phyloP scores from a whole-genome alignment of 35 echinoderm and acorn worm genomes.

The Patiria miniata region DNA sequence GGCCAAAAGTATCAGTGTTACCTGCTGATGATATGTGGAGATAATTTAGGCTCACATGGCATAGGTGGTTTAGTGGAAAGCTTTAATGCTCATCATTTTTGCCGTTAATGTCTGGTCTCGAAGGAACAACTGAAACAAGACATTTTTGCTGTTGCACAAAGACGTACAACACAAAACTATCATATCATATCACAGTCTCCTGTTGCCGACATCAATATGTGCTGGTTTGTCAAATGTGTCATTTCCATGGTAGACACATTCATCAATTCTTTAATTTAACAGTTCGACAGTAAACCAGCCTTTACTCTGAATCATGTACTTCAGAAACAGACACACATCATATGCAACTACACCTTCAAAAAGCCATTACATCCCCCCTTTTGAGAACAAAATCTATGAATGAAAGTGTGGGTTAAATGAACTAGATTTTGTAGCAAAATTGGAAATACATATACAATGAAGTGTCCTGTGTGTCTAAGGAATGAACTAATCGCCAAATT shows the following conservation, averaged over 20 bases:
- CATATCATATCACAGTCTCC: background rate
- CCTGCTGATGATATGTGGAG: constrained; percentile 47
- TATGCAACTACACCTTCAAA: constrained; percentile 61
- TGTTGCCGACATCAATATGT: background rate
- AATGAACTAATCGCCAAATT: too few species aligned
- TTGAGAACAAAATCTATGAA: too few species aligned
- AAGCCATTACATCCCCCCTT: too few species aligned
- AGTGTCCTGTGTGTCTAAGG: too few species aligned
- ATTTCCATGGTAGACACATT: constrained; percentile 30
- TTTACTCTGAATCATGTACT: constrained; percentile 47
- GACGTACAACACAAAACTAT: constrained; percentile 15
- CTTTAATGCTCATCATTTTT: constrained; percentile 43
- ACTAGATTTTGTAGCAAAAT: too few species aligned
- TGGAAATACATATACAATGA: too few species aligned
- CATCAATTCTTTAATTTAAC: constrained; percentile 43
- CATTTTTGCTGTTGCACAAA: background rate
- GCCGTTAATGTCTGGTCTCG: constrained; percentile 21
- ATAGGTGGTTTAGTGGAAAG: constrained; percentile 61
- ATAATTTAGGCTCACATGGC: constrained; percentile 62
- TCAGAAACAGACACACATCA: constrained; percentile 54
- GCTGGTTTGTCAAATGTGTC: constrained; percentile 38
- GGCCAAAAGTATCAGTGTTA: background rate
- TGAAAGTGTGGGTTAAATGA: too few species aligned
- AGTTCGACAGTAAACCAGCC: constrained; percentile 52
- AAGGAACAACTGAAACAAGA: constrained; percentile 44